These are phyloP conservation scores for Achlya flavicornis DNA, from an alignment of 2,888 invertebrate genomes.

Conservation along the genomic window DNA sequence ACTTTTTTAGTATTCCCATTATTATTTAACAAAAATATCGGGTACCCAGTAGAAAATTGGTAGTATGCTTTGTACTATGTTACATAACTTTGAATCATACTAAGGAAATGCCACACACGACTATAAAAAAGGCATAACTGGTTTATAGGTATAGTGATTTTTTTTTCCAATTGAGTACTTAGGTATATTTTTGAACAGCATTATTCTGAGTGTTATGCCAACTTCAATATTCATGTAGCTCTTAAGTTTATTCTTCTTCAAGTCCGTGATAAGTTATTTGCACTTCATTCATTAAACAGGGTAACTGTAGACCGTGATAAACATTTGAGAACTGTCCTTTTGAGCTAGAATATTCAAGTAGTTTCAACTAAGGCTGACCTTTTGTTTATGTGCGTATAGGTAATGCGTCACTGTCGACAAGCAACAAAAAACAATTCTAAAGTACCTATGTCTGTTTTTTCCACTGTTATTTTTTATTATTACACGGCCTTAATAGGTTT, in stretches of 20 bases:
- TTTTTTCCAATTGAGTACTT: background rate
- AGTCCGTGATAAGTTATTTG: background rate
- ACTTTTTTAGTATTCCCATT: no score
- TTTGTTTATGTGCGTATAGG: background rate
- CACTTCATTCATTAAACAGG: background rate
- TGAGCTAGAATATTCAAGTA: slow-evolving; percentile 53
- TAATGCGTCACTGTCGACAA: background rate
- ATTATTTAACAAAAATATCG: background rate
- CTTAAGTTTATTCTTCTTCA: background rate
- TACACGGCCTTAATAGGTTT: no score
- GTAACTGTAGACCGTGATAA: slow-evolving; percentile 1
- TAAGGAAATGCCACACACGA: slow-evolving; percentile 28
- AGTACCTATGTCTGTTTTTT: background rate
- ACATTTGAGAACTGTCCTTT: slow-evolving; percentile 41
- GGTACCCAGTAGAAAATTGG: background rate
- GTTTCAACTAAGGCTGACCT: slow-evolving; percentile 24
- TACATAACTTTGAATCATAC: slow-evolving; percentile 25
- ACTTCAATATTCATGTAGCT: slow-evolving; percentile 6
- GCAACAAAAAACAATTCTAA: background rate
- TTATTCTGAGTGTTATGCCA: slow-evolving; percentile 7
- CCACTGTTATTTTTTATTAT: no score
- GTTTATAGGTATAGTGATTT: slow-evolving; percentile 17
- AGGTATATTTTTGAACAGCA: slow-evolving; percentile 13
- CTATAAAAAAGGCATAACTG: slow-evolving; percentile 26
- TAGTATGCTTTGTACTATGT: background rate